Conservation (phyloP, 2,113 vertebrate genomes). For the Scalopus aquaticus region DNA sequence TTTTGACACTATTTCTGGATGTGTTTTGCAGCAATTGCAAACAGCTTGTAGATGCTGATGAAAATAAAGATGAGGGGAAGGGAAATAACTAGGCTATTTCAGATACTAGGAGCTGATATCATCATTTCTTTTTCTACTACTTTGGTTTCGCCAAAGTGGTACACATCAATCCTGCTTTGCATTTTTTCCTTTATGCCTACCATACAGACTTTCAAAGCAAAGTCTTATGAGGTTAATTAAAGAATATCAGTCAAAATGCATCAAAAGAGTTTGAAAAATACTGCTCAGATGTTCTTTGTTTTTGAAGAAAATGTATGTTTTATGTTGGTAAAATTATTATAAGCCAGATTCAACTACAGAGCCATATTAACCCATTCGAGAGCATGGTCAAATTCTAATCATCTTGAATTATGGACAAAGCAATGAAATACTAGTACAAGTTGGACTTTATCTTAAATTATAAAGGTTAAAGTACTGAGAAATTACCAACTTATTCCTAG, state of each 20-base stretch:
- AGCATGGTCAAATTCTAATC: not conserved
- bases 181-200: conserved; percentile 43
- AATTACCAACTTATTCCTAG: not conserved
- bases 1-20: conserved; percentile 65
- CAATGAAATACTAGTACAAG: not conserved
- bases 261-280: conserved; percentile 51
- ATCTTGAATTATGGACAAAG: not conserved
- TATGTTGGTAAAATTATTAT: conserved; percentile 46
- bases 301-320: conserved; percentile 62
- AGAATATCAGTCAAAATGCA: conserved; percentile 66
- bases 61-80: conserved; percentile 66
- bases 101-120: conserved; percentile 59
- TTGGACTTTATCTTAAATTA: not conserved
- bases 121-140: conserved; percentile 65
- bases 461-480: not conserved
- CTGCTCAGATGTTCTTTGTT: conserved; percentile 47
- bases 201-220: conserved; percentile 57
- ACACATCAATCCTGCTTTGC: conserved; percentile 52
- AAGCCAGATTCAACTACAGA: conserved; percentile 12
- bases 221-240: conserved; percentile 76
- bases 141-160: conserved; percentile 50
- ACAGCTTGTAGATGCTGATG: conserved; percentile 67
- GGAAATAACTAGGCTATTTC: conserved; percentile 69
- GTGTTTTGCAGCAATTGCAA: conserved; percentile 65
- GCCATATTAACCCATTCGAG: conserved; percentile 19